Evolutionary conservation across 2,797 vertebrate species (phyloP).

Genomic region (Xenentodon cancila): DNA sequence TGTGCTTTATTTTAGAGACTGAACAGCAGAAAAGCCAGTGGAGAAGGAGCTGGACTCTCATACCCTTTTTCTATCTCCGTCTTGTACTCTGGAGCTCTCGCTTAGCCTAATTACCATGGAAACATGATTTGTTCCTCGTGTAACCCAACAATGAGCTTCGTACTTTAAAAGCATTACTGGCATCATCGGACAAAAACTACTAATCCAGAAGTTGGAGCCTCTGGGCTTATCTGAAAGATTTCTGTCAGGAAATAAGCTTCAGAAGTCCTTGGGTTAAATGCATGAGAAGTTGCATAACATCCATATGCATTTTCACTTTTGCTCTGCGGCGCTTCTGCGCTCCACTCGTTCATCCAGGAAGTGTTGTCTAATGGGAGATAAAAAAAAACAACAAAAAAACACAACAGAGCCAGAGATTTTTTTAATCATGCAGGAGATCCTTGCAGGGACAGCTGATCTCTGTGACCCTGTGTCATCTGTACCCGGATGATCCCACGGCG

Average conservation of each 20-base stretch:
- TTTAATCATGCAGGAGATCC: slow-evolving; percentile 41
- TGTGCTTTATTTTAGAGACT: too few species aligned
- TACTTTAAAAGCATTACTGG: slow-evolving; percentile 7
- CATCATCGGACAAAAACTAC: slow-evolving; percentile 7
- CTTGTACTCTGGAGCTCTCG: too few species aligned
- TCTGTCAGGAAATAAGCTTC: slow-evolving; percentile 4
- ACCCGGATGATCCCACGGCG: neutral
- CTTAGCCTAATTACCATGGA: too few species aligned
- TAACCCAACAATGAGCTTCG: too few species aligned
- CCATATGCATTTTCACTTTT: slow-evolving; percentile 36
- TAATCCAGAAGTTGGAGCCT: slow-evolving; percentile 3
- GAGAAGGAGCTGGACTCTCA: too few species aligned
- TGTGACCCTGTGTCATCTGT: neutral
- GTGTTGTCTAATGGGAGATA: slow-evolving; percentile 34
- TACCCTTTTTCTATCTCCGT: too few species aligned
- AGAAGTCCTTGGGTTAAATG: slow-evolving; percentile 23
- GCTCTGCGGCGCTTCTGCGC: slow-evolving; percentile 19
- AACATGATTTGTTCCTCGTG: too few species aligned
- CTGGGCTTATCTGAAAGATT: slow-evolving; percentile 3
- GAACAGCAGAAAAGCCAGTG: too few species aligned
- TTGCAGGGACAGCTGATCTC: slow-evolving; percentile 19
- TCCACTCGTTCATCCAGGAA: slow-evolving; percentile 34
- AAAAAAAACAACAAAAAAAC: too few species aligned
- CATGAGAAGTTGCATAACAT: slow-evolving; percentile 37
- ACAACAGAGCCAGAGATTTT: slow-evolving; percentile 17